phyloP scores from a whole-genome alignment of 2,113 vertebrate genomes.

The Smithornis capensis region DNA sequence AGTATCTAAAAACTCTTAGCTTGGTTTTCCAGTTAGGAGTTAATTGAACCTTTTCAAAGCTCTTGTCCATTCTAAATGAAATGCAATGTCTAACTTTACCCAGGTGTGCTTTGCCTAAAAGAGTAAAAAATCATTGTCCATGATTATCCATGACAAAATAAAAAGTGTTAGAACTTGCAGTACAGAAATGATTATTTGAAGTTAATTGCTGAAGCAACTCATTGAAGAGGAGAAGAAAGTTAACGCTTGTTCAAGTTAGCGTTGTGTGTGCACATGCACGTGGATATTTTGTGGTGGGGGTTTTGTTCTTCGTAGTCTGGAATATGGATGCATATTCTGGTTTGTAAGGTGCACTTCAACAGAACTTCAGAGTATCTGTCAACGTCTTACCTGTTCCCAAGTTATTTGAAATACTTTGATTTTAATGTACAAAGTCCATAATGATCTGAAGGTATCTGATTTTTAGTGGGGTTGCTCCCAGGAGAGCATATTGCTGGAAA shows the following conservation, averaged over 20 bases:
- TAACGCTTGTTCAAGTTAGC: not conserved
- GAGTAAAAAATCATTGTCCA: not conserved
- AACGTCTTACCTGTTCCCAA: not conserved
- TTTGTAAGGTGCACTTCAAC: not conserved
- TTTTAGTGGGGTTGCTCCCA: not conserved
- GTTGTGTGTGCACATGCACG: not conserved
- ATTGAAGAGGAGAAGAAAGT: not conserved
- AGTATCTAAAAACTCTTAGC: not conserved
- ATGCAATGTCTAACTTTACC: not conserved
- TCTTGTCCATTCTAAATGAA: not conserved
- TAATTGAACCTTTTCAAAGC: not conserved
- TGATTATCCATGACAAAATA: not conserved
- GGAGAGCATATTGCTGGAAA: not conserved
- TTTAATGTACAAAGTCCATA: not conserved
- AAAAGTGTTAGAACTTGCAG: not conserved
- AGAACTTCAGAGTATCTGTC: not conserved
- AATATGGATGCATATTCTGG: not conserved
- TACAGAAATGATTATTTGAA: not conserved
- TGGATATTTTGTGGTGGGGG: not conserved
- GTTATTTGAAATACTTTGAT: not conserved
- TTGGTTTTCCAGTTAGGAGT: not conserved
- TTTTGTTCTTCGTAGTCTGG: not conserved
- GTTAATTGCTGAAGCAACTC: not conserved
- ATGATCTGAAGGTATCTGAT: not conserved
- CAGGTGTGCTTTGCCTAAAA: not conserved